A percentile compares a stretch with the other conserved stretches of the same genome.
Evolutionary conservation across 2,888 invertebrate genomes (phyloP).

Genomic region (Heliconius aoede): DNA sequence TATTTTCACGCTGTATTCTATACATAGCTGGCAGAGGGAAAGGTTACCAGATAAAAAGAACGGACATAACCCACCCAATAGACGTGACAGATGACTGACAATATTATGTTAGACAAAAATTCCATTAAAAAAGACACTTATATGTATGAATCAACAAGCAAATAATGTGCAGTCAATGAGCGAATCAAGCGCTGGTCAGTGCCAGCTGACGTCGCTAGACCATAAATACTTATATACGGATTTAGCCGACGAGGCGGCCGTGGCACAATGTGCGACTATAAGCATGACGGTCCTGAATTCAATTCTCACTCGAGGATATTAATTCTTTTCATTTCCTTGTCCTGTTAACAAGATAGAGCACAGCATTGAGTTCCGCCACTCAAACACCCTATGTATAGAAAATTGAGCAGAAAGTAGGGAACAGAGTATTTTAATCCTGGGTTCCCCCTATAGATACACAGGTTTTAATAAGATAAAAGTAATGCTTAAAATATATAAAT

Average conservation of each 20-base stretch:
- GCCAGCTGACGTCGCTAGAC: conserved; percentile 38
- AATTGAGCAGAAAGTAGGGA: background rate
- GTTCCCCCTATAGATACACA: too few relatives aligned
- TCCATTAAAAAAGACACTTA: background rate
- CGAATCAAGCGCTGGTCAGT: conserved; percentile 39
- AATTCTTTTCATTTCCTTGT: background rate
- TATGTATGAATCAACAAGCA: conserved; percentile 28
- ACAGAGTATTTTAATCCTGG: background rate
- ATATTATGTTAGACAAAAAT: background rate
- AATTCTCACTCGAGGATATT: background rate
- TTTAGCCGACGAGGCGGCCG: background rate
- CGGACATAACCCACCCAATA: too few relatives aligned
- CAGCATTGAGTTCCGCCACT: background rate
- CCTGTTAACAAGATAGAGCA: background rate
- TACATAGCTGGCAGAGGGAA: background rate
- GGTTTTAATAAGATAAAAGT: too few relatives aligned
- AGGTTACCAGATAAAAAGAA: too few relatives aligned
- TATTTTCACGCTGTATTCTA: background rate
- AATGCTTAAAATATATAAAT: too few relatives aligned
- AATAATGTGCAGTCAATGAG: conserved; percentile 39
- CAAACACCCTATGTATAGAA: background rate
- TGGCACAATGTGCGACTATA: background rate
- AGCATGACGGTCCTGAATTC: background rate
- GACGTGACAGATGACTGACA: background rate
- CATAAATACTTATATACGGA: conserved; percentile 41